A percentile compares a stretch with the other conserved stretches of the same genome.
These are phyloP conservation scores for Amphimedon queenslandica DNA, from an alignment of 37 sponge, comb jelly and placozoan species.

Conservation along the genomic window DNA sequence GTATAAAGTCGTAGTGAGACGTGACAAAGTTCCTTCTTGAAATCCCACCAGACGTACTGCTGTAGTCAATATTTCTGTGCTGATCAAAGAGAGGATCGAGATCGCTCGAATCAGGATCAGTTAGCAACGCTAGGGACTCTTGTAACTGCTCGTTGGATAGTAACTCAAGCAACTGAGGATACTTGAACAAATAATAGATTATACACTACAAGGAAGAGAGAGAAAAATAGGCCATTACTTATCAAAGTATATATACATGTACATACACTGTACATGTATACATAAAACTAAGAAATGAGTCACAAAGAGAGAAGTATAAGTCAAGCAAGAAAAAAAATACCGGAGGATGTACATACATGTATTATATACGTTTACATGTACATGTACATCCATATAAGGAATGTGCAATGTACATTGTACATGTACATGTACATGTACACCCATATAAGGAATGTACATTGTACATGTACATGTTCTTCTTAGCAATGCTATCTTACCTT, in stretches of 20 bases:
- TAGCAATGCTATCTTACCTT: conserved; percentile 33
- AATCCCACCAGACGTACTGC: conserved; percentile 29
- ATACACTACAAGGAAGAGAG: conserved; percentile 35
- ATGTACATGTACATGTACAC: not conserved
- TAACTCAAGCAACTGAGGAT: conserved; percentile 22
- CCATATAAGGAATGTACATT: too few relatives aligned
- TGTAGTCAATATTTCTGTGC: conserved; percentile 44
- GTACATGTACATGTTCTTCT: conserved; percentile 1
- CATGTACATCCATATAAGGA: too few relatives aligned
- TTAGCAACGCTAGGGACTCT: conserved; percentile 17
- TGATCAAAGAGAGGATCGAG: conserved; percentile 46
- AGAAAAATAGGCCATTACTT: not conserved
- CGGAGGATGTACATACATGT: not conserved
- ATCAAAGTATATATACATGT: too few relatives aligned
- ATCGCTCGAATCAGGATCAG: conserved; percentile 30
- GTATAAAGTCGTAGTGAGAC: conserved; percentile 35
- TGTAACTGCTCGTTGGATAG: conserved; percentile 36
- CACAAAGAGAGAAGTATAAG: not conserved
- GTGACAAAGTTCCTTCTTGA: conserved; percentile 18
- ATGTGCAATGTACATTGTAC: too few relatives aligned
- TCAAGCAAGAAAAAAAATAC: not conserved
- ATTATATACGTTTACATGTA: too few relatives aligned
- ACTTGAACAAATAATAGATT: conserved; percentile 55
- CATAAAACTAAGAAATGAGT: too few relatives aligned
- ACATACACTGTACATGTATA: too few relatives aligned